Evolutionary conservation across 2,113 vertebrate species (phyloP).

Genomic region (Peucedramus taeniatus): DNA sequence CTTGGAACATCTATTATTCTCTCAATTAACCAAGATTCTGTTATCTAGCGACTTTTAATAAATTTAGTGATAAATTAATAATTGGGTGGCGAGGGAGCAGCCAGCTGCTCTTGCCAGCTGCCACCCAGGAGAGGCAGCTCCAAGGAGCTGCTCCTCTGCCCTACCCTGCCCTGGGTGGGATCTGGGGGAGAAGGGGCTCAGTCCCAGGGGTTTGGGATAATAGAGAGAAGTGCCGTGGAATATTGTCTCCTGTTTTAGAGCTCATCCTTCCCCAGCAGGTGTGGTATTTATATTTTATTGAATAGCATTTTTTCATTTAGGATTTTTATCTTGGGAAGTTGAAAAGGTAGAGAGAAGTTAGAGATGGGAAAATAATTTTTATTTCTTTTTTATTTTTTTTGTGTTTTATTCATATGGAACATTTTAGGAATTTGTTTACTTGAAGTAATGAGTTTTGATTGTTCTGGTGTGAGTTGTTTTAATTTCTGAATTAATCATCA

Average conservation of each 20-base stretch:
- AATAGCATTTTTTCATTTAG: no score
- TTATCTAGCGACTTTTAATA: conserved; percentile 34
- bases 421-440: no score
- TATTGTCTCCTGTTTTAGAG: not conserved
- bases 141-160: conserved; percentile 14
- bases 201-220: not conserved
- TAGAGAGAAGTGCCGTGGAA: fast-evolving
- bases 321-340: no score
- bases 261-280: not conserved
- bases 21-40: conserved; percentile 34
- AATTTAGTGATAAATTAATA: conserved; percentile 70
- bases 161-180: not conserved
- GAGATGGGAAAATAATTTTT: no score
- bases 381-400: no score
- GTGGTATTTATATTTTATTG: no score
- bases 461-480: no score
- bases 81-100: conserved; percentile 33
- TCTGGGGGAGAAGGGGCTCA: not conserved
- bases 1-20: conserved; percentile 20
- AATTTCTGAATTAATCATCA: no score
- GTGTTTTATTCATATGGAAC: no score
- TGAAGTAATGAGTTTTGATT: no score
- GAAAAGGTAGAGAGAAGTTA: no score
- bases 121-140: conserved; percentile 36
- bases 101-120: conserved; percentile 59